Conservation (phyloP, 2,888 invertebrate species). For the Tetragonisca angustula region DNA sequence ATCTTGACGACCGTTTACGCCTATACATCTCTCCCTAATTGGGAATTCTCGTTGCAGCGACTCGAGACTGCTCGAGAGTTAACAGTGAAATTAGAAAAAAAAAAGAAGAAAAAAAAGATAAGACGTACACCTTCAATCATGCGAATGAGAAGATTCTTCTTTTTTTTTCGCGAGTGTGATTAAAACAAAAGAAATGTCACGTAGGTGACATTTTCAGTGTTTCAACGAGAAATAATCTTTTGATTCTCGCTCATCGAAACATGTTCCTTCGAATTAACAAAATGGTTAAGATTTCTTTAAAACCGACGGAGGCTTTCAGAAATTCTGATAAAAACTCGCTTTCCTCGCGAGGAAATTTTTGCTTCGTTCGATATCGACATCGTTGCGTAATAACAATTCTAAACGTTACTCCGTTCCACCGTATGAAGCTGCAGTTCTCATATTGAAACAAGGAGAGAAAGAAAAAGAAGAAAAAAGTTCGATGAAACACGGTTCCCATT, state of each 20-base stretch:
- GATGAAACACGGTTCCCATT: neutral
- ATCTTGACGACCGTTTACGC: slow-evolving; percentile 21
- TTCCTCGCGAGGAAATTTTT: neutral
- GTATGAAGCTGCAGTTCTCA: neutral
- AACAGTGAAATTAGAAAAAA: neutral
- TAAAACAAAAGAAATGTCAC: neutral
- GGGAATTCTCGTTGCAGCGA: neutral
- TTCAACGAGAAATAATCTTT: too few species aligned
- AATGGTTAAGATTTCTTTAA: neutral
- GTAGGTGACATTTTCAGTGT: too few species aligned
- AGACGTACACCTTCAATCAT: too few species aligned
- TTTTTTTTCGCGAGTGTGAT: neutral
- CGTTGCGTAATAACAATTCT: neutral
- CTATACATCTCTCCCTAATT: slow-evolving; percentile 4
- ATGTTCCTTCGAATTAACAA: neutral
- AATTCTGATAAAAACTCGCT: neutral
- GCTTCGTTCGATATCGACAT: neutral
- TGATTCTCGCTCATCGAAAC: too few species aligned
- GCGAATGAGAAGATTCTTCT: neutral
- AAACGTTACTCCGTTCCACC: neutral
- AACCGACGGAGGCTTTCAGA: neutral
- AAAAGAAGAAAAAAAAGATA: too few species aligned
- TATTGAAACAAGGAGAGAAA: neutral
- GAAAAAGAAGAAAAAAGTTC: neutral
- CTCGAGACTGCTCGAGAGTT: neutral